Conservation (phyloP, 2,797 vertebrate genomes). For the Protonibea diacanthus region DNA sequence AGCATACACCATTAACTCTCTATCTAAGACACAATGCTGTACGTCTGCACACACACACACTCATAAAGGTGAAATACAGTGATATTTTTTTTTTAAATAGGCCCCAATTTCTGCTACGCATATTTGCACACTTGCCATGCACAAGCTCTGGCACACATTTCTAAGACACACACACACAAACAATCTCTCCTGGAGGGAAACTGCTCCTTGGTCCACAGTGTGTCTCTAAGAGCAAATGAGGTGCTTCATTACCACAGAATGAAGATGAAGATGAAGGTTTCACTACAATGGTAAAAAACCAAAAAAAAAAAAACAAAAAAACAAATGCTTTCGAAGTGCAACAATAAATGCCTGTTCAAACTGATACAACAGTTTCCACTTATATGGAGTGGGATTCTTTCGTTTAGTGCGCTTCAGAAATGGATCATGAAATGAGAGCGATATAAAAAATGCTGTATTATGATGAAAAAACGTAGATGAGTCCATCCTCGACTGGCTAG, state of each 20-base stretch:
- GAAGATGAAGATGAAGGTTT: conserved; percentile 26
- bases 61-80: not conserved
- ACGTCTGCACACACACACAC: not conserved
- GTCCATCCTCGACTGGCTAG: not conserved
- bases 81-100: conserved; percentile 7
- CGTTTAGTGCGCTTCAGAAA: conserved; percentile 20
- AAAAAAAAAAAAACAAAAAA: not conserved
- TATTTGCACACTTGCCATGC: conserved; percentile 7
- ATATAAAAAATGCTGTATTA: not conserved
- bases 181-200: not conserved
- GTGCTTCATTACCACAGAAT: conserved; percentile 30
- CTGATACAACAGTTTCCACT: conserved; percentile 8
- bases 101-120: conserved; percentile 4
- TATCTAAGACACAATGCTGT: not conserved
- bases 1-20: conserved; percentile 27
- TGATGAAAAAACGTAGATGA: not conserved
- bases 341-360: conserved; percentile 1
- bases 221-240: conserved; percentile 23
- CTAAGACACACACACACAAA: not conserved
- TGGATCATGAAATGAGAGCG: not conserved
- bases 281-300: not conserved
- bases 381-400: conserved; percentile 19
- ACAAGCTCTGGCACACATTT: conserved; percentile 4
- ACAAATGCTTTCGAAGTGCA: not conserved
- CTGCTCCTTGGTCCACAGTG: not conserved